Conservation (phyloP, 2,888 invertebrate genomes). For the Cephus spinipes region DNA sequence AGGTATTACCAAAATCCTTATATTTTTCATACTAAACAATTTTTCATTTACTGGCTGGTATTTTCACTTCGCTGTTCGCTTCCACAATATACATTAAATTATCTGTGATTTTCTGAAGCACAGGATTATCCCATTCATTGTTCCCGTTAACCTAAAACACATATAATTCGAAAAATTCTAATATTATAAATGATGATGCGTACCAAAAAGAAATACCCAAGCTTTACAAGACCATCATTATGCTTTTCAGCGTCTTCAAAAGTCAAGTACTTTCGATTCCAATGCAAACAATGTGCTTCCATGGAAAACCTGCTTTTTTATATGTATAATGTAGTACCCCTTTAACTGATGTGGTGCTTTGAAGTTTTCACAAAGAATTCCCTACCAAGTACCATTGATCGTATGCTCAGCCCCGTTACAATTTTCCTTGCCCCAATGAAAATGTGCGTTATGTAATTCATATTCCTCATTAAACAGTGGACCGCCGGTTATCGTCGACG, state of each 20-base stretch:
- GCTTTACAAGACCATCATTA: slow-evolving; percentile 49
- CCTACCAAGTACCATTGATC: slow-evolving; percentile 52
- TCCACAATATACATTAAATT: slow-evolving; percentile 41
- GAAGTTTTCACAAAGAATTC: not conserved
- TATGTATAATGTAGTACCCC: not conserved
- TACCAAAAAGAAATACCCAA: slow-evolving; percentile 52
- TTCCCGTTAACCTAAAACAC: not conserved
- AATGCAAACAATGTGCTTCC: slow-evolving; percentile 54
- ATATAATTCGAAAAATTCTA: not conserved
- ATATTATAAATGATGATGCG: slow-evolving; percentile 3
- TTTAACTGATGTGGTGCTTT: not conserved
- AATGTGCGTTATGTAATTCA: slow-evolving; percentile 46
- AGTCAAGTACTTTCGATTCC: slow-evolving; percentile 51
- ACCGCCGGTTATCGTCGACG: slow-evolving; percentile 50
- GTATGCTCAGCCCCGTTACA: slow-evolving; percentile 54
- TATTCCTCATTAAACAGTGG: slow-evolving; percentile 47
- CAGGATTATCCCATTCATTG: slow-evolving; percentile 27
- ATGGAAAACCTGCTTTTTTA: slow-evolving; percentile 50
- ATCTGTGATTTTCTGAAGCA: slow-evolving; percentile 46
- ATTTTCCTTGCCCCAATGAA: slow-evolving; percentile 54
- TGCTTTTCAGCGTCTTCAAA: slow-evolving; percentile 48
- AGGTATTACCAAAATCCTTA: not conserved
- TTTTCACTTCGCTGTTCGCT: slow-evolving; percentile 27
- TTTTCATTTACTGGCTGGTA: slow-evolving; percentile 45
- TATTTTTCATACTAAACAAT: not conserved